Evolutionary conservation across 2,797 vertebrate genomes (phyloP).

Genomic region (Pagetopsis macropterus): DNA sequence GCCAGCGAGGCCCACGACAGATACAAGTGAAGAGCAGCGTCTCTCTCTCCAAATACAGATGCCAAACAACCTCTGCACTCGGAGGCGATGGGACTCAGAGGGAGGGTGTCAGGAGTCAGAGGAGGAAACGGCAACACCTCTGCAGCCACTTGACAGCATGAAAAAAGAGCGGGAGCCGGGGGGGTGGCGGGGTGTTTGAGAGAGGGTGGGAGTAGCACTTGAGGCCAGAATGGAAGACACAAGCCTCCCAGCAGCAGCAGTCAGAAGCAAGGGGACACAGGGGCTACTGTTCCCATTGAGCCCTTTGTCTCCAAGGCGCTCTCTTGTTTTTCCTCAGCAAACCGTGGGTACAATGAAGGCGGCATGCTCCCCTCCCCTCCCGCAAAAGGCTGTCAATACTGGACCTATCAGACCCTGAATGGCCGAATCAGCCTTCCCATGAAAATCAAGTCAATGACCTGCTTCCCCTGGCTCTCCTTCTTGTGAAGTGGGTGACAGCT

Average conservation of each 20-base stretch:
- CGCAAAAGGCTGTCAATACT: slow-evolving; percentile 86
- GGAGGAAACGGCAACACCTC: slow-evolving; percentile 79
- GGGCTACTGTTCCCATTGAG: slow-evolving; percentile 90
- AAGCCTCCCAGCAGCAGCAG: slow-evolving; percentile 82
- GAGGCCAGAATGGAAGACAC: slow-evolving; percentile 83
- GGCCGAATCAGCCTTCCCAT: slow-evolving; percentile 93
- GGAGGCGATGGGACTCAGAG: slow-evolving; percentile 44
- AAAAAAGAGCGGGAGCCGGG: slow-evolving; percentile 71
- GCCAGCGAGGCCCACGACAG: background rate
- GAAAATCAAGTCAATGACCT: slow-evolving; percentile 97
- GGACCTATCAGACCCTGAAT: slow-evolving; percentile 84
- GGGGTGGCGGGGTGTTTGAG: slow-evolving; percentile 63
- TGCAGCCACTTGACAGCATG: slow-evolving; percentile 80
- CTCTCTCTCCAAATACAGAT: slow-evolving; percentile 68
- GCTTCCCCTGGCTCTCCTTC: slow-evolving; percentile 83
- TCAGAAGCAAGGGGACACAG: slow-evolving; percentile 87
- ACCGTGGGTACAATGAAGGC: slow-evolving; percentile 84
- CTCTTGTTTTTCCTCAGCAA: slow-evolving; percentile 91
- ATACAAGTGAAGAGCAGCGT: slow-evolving; percentile 45
- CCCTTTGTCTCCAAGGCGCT: slow-evolving; percentile 87
- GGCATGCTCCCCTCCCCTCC: slow-evolving; percentile 80
- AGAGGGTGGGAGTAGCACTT: slow-evolving; percentile 83
- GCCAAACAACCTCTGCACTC: slow-evolving; percentile 73
- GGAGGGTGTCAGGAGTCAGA: slow-evolving; percentile 61
- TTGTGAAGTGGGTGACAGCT: slow-evolving; percentile 85